These are phyloP conservation scores for Sicus ferrugineus DNA, from an alignment of 2,888 invertebrate species.

Conservation along the genomic window DNA sequence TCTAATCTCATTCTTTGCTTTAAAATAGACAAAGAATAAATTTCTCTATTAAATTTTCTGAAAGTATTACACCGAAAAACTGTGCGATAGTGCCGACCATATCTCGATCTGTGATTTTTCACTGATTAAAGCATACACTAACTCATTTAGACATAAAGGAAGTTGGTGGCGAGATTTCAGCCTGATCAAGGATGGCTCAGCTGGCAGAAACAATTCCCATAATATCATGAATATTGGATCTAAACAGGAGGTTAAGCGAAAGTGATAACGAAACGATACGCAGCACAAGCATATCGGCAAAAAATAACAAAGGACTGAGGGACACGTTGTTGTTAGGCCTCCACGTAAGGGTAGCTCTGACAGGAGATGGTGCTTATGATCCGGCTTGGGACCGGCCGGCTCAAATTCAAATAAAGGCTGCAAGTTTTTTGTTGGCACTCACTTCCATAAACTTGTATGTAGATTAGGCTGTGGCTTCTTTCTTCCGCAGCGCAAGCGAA, in stretches of 20 bases:
- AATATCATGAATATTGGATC: constrained; percentile 9
- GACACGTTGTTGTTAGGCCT: constrained; percentile 1
- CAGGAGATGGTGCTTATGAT: constrained; percentile 12
- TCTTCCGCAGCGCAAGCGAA: constrained; percentile 39
- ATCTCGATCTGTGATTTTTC: no score
- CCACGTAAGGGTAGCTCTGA: neutral
- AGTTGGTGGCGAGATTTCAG: no score
- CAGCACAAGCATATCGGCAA: neutral
- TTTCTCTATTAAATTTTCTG: no score
- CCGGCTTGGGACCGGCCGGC: constrained; percentile 9
- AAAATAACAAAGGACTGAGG: constrained; percentile 1
- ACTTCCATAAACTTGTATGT: constrained; percentile 23
- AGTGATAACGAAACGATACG: constrained; percentile 19
- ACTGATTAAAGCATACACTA: no score
- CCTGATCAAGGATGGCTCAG: no score
- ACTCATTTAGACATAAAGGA: no score
- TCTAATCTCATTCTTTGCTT: no score
- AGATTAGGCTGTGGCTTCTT: constrained; percentile 48
- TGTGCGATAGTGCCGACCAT: no score
- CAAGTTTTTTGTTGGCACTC: constrained; percentile 22
- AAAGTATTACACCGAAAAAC: no score
- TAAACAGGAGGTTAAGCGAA: constrained; percentile 22
- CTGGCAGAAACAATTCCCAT: constrained; percentile 18
- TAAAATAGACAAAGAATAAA: no score
- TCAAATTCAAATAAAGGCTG: constrained; percentile 27